Conservation (phyloP, 2,888 invertebrate genomes). For the Acholoe squamosa region DNA sequence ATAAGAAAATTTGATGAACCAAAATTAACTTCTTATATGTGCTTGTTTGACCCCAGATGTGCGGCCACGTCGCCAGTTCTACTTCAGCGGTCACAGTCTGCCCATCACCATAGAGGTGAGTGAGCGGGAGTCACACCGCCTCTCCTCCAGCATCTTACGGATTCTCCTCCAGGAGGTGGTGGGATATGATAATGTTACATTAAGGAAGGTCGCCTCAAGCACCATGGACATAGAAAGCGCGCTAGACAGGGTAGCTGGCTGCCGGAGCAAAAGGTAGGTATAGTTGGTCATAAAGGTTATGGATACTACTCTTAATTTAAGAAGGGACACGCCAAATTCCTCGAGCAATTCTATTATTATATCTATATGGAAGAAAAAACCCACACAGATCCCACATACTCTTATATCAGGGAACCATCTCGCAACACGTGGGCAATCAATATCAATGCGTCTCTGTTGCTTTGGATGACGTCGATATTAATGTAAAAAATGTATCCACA, state of each 20-base stretch:
- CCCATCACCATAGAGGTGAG: slow-evolving; percentile 80
- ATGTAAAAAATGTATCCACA: too few species aligned
- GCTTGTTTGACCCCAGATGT: slow-evolving; percentile 67
- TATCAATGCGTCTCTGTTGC: too few species aligned
- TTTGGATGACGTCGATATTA: too few species aligned
- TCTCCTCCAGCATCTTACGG: slow-evolving; percentile 80
- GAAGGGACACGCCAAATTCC: too few species aligned
- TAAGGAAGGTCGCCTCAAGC: slow-evolving; percentile 70
- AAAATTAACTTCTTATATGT: neutral
- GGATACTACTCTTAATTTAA: too few species aligned
- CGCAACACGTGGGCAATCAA: too few species aligned
- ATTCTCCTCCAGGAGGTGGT: slow-evolving; percentile 82
- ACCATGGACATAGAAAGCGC: slow-evolving; percentile 78
- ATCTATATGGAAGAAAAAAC: too few species aligned
- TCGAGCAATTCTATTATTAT: too few species aligned
- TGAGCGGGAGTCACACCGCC: slow-evolving; percentile 81
- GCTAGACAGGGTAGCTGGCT: slow-evolving; percentile 80
- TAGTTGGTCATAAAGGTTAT: neutral
- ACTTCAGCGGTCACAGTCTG: slow-evolving; percentile 75
- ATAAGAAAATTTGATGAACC: too few species aligned
- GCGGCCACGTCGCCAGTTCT: slow-evolving; percentile 74
- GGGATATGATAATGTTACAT: slow-evolving; percentile 82
- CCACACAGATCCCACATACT: too few species aligned
- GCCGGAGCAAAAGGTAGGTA: slow-evolving; percentile 64
- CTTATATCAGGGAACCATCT: too few species aligned